Evolutionary conservation across 2,888 invertebrate genomes (phyloP), one percentile per base, ranked within the genome.

Genomic region (Syrphus vitripennis): DNA sequence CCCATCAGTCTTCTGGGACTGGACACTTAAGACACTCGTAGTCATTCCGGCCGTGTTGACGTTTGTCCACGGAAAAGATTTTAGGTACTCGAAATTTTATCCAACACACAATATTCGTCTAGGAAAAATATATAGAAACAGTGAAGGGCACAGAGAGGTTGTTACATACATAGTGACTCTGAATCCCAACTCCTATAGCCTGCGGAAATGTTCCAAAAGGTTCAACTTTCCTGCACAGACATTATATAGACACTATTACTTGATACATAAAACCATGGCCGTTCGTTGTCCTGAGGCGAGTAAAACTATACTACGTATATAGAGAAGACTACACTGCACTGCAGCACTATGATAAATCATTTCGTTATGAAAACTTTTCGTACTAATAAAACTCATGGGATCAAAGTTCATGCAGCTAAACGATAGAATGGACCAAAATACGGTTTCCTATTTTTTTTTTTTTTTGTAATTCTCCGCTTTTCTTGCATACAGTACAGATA

Each of bases 381-480:
- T 86, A 82, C 82, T 86, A 86, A 86, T 82, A 82, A 86, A 86
- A 86, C 86, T 78, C 86, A 82, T 86, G 86, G 86, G 86, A 86
- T 86, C 86, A 78, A 81, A 86, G 86, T 86, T 86, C 77, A 74
- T 86, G 86, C 82, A 86, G 77, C 86, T 86, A 77, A 81, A 82
- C 82, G 77, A 82, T 74, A 77, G 76, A 82, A 74, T 74, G 63
- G 63, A 82, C 77, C 50, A 61, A 57, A 86, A 77, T 81, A 72
- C 65, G 67, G 81, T 61, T 76, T 80, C 65, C 57, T 50, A 34
- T 26, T 34, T 45, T 74, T 80, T 80, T 16, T 24, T 40, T 10
- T 37, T 59, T 34, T 7, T 24, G 7, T 31, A 3, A n/a, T n/a
- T n/a, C n/a, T 26, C 21, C 12, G 19, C 19, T 31, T 59, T 21